Evolutionary conservation across 2,888 invertebrate genomes (phyloP).

Genomic region (Pyrrhia umbra): DNA sequence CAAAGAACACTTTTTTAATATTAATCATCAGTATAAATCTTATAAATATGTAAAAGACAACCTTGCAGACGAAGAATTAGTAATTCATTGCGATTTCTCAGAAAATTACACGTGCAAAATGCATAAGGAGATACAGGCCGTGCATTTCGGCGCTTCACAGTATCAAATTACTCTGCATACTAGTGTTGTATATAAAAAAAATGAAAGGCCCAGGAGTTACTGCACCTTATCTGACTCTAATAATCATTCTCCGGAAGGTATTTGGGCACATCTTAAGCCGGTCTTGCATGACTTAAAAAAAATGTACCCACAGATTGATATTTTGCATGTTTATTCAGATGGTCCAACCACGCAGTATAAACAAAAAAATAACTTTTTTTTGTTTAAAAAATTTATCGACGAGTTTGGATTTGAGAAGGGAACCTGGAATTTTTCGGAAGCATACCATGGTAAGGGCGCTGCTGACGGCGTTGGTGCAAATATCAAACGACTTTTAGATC

Average conservation of each 20-base stretch:
- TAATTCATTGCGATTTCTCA: too few species aligned
- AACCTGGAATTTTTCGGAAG: conserved; percentile 12
- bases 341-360: conserved; percentile 1
- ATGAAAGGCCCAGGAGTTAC: neutral
- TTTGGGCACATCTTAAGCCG: conserved; percentile 10
- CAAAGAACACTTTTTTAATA: conserved; percentile 24
- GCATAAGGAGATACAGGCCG: too few species aligned
- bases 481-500: conserved; percentile 12
- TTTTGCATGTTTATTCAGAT: conserved; percentile 3
- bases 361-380: conserved; percentile 13
- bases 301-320: conserved; percentile 13
- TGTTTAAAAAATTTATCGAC: conserved; percentile 16
- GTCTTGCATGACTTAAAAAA: conserved; percentile 13
- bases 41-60: neutral
- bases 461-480: conserved; percentile 16
- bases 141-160: too few species aligned
- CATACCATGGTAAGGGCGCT: conserved; percentile 12
- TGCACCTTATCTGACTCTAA: too few species aligned
- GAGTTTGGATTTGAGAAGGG: conserved; percentile 10
- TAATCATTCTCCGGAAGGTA: conserved; percentile 11
- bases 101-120: too few species aligned
- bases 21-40: conserved; percentile 12
- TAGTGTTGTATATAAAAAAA: neutral
- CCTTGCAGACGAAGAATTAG: too few species aligned
- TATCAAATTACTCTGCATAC: too few species aligned